Evolutionary conservation across 2,113 vertebrate genomes (phyloP).

Genomic region (Laticauda laticaudata): DNA sequence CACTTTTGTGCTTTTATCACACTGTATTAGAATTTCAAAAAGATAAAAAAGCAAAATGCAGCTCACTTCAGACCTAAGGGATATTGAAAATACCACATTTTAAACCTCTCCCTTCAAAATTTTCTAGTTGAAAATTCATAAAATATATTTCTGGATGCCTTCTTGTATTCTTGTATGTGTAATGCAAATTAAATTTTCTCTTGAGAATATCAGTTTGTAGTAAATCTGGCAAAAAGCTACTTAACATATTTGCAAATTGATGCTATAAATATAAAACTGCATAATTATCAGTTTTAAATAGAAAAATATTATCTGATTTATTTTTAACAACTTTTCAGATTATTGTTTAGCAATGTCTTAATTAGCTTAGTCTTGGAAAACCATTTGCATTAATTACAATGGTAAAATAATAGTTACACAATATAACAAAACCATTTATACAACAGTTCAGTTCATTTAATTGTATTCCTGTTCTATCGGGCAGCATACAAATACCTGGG

Average conservation of each 20-base stretch:
- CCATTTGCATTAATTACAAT: background rate
- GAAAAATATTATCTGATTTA: background rate
- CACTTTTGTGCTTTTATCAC: background rate
- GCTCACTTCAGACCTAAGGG: background rate
- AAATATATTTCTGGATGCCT: background rate
- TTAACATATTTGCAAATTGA: background rate
- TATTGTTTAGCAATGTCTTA: background rate
- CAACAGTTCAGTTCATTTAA: background rate
- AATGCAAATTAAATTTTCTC: background rate
- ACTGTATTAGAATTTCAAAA: background rate
- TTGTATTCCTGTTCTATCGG: background rate
- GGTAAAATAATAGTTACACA: constrained; percentile 6
- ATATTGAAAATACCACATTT: background rate
- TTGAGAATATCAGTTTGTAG: background rate
- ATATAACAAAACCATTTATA: background rate
- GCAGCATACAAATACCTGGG: background rate
- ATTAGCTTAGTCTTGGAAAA: constrained; percentile 8
- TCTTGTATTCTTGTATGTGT: background rate
- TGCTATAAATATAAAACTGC: background rate
- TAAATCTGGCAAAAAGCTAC: background rate
- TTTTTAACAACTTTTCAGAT: background rate
- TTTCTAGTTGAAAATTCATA: background rate
- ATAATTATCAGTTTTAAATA: background rate
- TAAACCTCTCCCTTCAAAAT: background rate
- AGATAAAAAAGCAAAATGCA: background rate